These are phyloP conservation scores for Beaufortia kweichowensis DNA, from an alignment of 2,113 vertebrate species.

Conservation along the genomic window DNA sequence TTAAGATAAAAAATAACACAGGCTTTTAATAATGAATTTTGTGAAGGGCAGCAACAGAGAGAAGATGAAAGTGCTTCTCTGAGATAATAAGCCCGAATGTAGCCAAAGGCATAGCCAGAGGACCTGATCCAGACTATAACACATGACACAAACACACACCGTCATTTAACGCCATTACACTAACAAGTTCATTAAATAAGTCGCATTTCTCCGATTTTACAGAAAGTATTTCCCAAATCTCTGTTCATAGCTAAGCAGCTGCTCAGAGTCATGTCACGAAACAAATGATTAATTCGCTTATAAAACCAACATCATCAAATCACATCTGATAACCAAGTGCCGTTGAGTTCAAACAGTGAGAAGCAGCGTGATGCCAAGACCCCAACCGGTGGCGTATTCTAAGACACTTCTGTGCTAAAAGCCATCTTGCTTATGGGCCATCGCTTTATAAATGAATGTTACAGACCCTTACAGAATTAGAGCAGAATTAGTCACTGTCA, in stretches of 20 bases:
- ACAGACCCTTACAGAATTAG: neutral
- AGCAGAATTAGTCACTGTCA: neutral
- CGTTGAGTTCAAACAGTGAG: neutral
- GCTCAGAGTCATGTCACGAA: constrained; percentile 5
- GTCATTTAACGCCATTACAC: neutral
- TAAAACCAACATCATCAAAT: constrained; percentile 18
- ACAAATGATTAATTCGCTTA: constrained; percentile 6
- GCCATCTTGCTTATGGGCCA: neutral
- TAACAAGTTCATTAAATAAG: neutral
- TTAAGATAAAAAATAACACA: constrained; percentile 12
- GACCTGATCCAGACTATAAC: constrained; percentile 1
- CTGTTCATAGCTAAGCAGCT: neutral
- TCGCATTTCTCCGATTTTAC: neutral
- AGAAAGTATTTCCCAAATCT: constrained; percentile 2
- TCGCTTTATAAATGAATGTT: neutral
- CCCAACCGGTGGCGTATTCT: neutral
- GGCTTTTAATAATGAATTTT: constrained; percentile 37
- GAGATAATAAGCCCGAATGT: constrained; percentile 1
- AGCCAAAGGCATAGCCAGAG: constrained; percentile 52
- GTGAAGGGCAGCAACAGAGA: constrained; percentile 30
- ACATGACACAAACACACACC: constrained; percentile 23
- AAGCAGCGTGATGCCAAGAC: neutral
- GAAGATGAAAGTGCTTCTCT: constrained; percentile 33
- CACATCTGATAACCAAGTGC: constrained; percentile 4
- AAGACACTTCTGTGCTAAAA: neutral